Conservation (phyloP, 2,113 vertebrate genomes). For the Dasyornis broadbenti region DNA sequence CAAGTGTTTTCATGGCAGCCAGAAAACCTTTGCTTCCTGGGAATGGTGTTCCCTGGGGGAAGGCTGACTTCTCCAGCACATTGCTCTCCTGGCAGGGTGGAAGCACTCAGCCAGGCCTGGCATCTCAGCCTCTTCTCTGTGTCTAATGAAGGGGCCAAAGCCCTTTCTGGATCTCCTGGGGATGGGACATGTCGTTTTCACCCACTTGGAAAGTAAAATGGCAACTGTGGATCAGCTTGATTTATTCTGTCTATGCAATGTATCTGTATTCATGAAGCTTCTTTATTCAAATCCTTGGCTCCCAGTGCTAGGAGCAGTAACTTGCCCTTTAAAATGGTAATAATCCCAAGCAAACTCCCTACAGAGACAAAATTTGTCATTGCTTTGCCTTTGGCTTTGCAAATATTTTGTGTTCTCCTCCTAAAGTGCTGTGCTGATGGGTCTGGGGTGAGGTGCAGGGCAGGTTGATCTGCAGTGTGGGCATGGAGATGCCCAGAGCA, state of each 20-base stretch:
- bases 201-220: not conserved
- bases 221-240: not conserved
- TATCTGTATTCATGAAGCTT: not conserved
- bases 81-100: not conserved
- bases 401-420: not conserved
- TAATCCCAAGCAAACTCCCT: not conserved
- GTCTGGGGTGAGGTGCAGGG: not conserved
- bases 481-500: not conserved
- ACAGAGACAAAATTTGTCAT: not conserved
- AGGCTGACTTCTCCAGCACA: not conserved
- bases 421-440: fast-evolving
- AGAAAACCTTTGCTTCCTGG: not conserved
- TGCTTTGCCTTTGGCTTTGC: not conserved
- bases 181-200: not conserved
- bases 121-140: not conserved
- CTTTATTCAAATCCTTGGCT: not conserved
- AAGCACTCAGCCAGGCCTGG: not conserved
- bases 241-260: not conserved
- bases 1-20: not conserved
- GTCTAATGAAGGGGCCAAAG: not conserved
- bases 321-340: not conserved
- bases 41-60: not conserved
- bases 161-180: not conserved
- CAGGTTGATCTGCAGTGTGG: not conserved
- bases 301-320: not conserved